Base-by-base conservation (phyloP, 2,888 invertebrate species). In the Abrostola tripartita region DNA sequence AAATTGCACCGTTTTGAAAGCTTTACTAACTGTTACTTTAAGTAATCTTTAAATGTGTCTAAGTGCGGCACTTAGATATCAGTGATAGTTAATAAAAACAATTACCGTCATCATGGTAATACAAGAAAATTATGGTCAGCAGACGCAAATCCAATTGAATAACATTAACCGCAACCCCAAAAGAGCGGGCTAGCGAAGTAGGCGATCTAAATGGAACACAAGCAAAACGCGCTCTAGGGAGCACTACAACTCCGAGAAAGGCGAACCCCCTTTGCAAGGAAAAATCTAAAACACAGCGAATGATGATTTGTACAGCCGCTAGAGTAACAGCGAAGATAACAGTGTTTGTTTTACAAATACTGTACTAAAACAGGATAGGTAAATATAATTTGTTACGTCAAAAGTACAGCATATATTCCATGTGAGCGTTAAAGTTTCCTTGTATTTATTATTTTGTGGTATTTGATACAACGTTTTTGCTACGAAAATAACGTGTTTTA, bases 151-250 rank as follows among this genome's bases (percentile, higher is more conserved):
- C 42, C 14, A 36, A 11, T 50, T 36, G 58, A 51, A 62, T 60
- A 36, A 55, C 60, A 76, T 73, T 66, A 71, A 73, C 77, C 73
- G 73, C 68, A 77, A 73, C 75, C 78, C 82, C 77, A 82, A 82
- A 24, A 4, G 24, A 24, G 70, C 44, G 79, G 66, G 56, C 64
- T 68, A 68, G 73, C 24, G 44, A 47, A n/a, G 24, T 40, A 8
- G 40, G 24, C 24, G 24, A 24, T 1, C 69, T 62, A 74, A 74
- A 69, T 65, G 65, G 58, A 79, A 81, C 79, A 79, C 79, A 81
- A 83, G 73, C 76, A 74, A 76, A 81, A 74, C 69, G 70, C 70
- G 69, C 85, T 82, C 86, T 49, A 61, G 87, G 85, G 87, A 83
- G 78, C 76, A 71, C 79, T 85, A 24, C 24, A 82, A 76, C 75